Conservation (phyloP, 2,888 invertebrate genomes). For the Sclerodermus sp. region DNA sequence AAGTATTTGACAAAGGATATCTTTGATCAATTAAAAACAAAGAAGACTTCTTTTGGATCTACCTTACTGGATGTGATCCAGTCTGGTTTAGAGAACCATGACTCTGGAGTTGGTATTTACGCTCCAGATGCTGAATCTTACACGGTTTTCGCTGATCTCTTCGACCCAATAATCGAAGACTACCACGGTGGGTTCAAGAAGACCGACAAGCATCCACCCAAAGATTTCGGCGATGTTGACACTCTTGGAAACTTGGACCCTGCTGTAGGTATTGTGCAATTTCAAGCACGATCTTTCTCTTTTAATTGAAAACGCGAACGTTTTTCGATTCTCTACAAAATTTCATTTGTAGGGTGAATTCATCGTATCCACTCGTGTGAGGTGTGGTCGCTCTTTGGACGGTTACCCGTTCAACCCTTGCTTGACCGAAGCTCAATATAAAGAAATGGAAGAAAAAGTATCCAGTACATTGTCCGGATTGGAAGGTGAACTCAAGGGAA, state of each 20-base stretch:
- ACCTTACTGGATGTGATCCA: conserved; percentile 92
- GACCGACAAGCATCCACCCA: conserved; percentile 90
- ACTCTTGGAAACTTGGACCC: conserved; percentile 92
- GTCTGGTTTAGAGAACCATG: conserved; percentile 94
- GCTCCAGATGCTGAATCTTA: conserved; percentile 97
- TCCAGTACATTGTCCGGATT: conserved; percentile 79
- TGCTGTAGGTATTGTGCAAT: conserved; percentile 61
- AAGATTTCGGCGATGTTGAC: conserved; percentile 92
- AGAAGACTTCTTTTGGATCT: conserved; percentile 92
- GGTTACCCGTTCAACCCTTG: conserved; percentile 99
- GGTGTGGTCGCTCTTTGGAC: conserved; percentile 92
- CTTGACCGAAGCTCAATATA: conserved; percentile 94
- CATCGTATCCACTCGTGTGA: conserved; percentile 93
- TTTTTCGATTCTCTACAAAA: too few species aligned
- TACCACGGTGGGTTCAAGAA: conserved; percentile 96
- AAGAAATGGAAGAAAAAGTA: conserved; percentile 94
- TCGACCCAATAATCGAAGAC: conserved; percentile 97
- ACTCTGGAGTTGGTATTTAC: conserved; percentile 96
- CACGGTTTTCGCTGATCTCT: conserved; percentile 86
- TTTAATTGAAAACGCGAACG: not conserved
- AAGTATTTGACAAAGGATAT: conserved; percentile 91
- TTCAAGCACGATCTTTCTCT: too few species aligned
- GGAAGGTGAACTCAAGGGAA: conserved; percentile 89
- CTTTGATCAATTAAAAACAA: conserved; percentile 88
- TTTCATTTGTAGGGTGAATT: conserved; percentile 67